Conservation (phyloP, 2,113 vertebrate genomes). For the Apeltes quadracus region DNA sequence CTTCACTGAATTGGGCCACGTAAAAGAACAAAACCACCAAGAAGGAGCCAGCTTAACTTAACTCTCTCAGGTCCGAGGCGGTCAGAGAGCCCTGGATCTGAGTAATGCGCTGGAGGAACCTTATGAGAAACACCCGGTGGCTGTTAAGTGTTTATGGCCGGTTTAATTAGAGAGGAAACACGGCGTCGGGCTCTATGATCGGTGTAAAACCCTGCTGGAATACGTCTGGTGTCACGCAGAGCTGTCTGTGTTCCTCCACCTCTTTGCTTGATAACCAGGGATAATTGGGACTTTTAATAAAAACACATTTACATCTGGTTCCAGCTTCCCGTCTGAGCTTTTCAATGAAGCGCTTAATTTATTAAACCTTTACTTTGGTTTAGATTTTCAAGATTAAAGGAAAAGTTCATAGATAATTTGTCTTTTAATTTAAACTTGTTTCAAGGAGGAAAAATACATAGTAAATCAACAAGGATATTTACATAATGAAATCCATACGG, state of each 20-base stretch:
- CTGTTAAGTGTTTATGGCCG: slow-evolving; percentile 6
- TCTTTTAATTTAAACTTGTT: not conserved
- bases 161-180: slow-evolving; percentile 44
- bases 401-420: not conserved
- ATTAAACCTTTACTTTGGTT: not conserved
- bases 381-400: not conserved
- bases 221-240: slow-evolving; percentile 1
- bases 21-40: not conserved
- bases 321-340: slow-evolving; percentile 14
- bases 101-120: not conserved
- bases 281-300: slow-evolving; percentile 23
- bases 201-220: slow-evolving; percentile 14
- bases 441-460: not conserved
- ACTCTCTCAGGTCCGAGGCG: not conserved
- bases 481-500: not conserved
- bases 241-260: not conserved
- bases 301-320: not conserved
- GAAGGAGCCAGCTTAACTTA: not conserved
- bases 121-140: slow-evolving; percentile 22
- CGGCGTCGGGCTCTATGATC: not conserved
- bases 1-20: not conserved
- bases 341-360: not conserved
- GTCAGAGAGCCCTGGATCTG: slow-evolving; percentile 11
- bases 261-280: slow-evolving; percentile 12
- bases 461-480: not conserved